Percentiles rank a stretch among this genome's conserved stretches.
These are phyloP conservation scores for Todiramphus saurophagus DNA, from an alignment of 2,113 vertebrate species.

Conservation along the genomic window DNA sequence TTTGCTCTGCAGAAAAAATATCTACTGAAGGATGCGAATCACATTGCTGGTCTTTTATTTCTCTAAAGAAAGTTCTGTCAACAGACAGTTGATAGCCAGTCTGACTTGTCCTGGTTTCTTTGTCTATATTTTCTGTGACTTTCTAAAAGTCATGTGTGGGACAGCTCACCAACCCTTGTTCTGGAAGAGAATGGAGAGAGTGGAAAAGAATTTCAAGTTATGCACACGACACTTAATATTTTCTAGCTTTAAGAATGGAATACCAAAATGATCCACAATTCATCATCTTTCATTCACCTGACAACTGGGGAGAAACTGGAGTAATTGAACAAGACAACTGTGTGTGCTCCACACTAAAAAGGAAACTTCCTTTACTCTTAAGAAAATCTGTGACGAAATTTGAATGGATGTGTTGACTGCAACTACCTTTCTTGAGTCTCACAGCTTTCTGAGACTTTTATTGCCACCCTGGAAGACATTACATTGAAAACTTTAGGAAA, in stretches of 20 bases:
- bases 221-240: neutral
- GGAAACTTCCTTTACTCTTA: neutral
- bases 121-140: neutral
- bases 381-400: neutral
- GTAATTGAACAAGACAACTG: neutral
- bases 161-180: neutral
- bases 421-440: neutral
- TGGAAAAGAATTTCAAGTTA: neutral
- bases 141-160: neutral
- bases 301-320: neutral
- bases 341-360: neutral
- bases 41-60: neutral
- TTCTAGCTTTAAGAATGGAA: neutral
- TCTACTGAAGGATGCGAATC: neutral
- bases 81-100: neutral
- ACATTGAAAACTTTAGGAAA: neutral
- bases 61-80: neutral
- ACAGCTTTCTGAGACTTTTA: neutral
- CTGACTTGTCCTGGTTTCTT: neutral
- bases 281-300: neutral
- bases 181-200: neutral
- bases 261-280: neutral
- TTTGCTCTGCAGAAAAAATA: neutral
- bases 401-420: neutral
- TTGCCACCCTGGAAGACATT: neutral